Base-by-base conservation (phyloP, 2,113 vertebrate genomes). In the Helogale parvula region DNA sequence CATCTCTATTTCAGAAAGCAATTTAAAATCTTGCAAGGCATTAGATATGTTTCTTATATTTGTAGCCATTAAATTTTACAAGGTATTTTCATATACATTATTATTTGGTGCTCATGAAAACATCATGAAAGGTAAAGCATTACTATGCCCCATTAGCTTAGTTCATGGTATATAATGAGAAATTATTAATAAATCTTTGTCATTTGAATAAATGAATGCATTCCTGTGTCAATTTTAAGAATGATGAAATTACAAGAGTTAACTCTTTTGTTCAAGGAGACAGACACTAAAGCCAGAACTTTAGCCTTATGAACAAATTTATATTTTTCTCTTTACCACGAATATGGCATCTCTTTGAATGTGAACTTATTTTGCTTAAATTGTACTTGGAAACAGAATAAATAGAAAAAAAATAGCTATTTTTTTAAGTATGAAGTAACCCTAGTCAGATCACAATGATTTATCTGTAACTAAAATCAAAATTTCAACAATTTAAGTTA, bases 31-130 rank as follows among this genome's bases (percentile, higher is more conserved):
- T 87, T 96, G 63, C 79, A 98, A 82, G 68, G 33, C 54, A 90
- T 96, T 97, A 98, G 82, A 97, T 83, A 92, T 97, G 23, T 97
- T 97, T 97, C 86, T 94, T 96, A 92, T 96, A 97, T 97, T 93
- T 98, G 82, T 92, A 97, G 83, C 68, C 87, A 95, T 97, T 98
- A 97, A 97, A 90, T 97, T 98, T 98, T 96, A 92, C 89, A 97
- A 96, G 72, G 16, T 95, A 84, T 17, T 97, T 94, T 93, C 41
- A 93, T 60, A 88, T 92, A 96, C 92, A 90, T 92, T 96, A 84
- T 90, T 93, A 83, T 93, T 98, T 97, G 89, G 90, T 80, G 94
- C 84, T 97, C 74, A 93, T 0, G 1, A 88, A 17, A 84, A 95
- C 57, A 86, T 96, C 33, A 76, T 87, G 89, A 96, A 97, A 93